Evolutionary conservation across 2,113 vertebrate species (phyloP).

Genomic region (Gopherus evgoodei): DNA sequence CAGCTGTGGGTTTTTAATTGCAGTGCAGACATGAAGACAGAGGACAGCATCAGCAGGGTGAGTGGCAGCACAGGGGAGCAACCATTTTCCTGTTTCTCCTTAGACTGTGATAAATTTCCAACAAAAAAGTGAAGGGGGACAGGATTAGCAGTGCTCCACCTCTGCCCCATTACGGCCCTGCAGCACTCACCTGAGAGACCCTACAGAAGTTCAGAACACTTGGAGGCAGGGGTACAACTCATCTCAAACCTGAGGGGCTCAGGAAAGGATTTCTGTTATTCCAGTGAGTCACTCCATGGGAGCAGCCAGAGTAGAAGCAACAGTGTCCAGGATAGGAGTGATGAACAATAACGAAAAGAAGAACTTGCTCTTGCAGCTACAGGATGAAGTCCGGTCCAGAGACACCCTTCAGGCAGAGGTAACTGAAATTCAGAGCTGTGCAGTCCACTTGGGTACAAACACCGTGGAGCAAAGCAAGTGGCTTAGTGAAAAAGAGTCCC

Average conservation of each 20-base stretch:
- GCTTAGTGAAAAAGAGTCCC: not conserved
- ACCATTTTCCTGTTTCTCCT: not conserved
- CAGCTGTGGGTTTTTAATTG: not conserved
- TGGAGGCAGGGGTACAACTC: not conserved
- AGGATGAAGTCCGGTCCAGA: constrained; percentile 19
- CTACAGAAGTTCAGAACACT: not conserved
- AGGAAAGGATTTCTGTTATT: not conserved
- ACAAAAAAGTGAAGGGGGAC: not conserved
- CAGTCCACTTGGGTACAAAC: not conserved
- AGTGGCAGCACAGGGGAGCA: not conserved
- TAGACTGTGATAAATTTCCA: not conserved
- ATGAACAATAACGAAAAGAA: not conserved
- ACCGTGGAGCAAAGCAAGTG: constrained; percentile 8
- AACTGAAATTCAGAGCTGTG: not conserved
- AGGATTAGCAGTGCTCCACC: not conserved
- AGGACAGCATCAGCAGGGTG: not conserved
- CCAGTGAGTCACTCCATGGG: not conserved
- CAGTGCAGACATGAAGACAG: not conserved
- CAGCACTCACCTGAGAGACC: not conserved
- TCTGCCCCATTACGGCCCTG: not conserved
- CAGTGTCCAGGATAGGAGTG: not conserved
- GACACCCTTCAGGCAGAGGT: constrained; percentile 11
- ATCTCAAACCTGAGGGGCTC: not conserved
- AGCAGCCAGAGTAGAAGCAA: not conserved
- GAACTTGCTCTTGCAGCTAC: not conserved